phyloP scores from a whole-genome alignment of 2,797 vertebrate genomes.

The Australoheros facetus region DNA sequence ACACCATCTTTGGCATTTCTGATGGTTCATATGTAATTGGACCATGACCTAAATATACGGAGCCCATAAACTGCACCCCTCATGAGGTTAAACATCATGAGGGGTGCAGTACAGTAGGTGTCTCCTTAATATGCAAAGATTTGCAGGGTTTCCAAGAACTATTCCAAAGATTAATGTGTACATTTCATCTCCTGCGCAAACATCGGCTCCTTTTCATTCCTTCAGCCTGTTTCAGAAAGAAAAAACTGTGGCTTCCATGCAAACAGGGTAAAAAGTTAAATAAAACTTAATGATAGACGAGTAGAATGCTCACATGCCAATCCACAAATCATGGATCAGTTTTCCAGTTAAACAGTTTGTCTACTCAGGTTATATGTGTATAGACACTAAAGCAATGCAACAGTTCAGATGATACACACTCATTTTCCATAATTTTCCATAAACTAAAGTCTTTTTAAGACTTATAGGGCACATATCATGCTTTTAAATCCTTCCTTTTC shows the following conservation, averaged over 20 bases:
- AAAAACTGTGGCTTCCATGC: background rate
- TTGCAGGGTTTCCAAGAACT: background rate
- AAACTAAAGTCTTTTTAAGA: too few species aligned
- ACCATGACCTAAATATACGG: background rate
- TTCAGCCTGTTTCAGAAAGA: background rate
- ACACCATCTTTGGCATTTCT: background rate
- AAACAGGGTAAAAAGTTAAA: background rate
- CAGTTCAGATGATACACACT: too few species aligned
- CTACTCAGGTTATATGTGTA: background rate
- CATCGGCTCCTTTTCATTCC: background rate
- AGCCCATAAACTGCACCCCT: background rate
- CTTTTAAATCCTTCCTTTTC: too few species aligned
- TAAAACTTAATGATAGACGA: background rate
- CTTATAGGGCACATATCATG: too few species aligned
- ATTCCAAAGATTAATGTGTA: background rate
- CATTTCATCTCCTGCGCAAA: background rate
- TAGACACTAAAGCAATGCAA: background rate
- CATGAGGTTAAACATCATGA: background rate
- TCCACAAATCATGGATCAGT: too few species aligned
- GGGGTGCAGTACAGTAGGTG: too few species aligned
- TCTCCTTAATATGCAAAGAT: background rate
- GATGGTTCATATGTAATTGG: constrained; percentile 23
- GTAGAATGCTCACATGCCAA: too few species aligned
- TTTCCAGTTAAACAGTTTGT: too few species aligned
- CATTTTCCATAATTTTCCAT: too few species aligned